Base-by-base conservation (phyloP, 2,113 vertebrate species). In the Eulemur macaco region DNA sequence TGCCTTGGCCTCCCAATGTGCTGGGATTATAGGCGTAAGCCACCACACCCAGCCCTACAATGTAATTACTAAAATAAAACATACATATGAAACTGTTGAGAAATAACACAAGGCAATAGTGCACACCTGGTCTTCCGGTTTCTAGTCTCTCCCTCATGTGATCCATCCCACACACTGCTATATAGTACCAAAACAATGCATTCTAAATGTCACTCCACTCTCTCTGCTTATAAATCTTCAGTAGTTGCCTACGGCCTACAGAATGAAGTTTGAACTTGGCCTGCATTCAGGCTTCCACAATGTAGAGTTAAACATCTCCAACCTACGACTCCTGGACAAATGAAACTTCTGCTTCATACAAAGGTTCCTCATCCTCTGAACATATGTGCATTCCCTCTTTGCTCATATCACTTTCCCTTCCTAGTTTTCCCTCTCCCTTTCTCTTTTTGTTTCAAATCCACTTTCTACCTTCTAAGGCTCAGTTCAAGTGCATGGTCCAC, bases 181-280 rank as follows among this genome's bases (percentile, higher is more conserved):
- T 2, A 14, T 4, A 47, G 31, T n/a, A 81, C 54, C 83, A 71
- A 83, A 76, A 93, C 31, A 74, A 18, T 86, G n/a, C 73, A 85
- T 81, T 88, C 73, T 95, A 69, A 96, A 56, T 93, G 64, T 50
- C 56, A 82, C 20, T 87, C n/a, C 29, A 50, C 20, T 73, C 27
- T 83, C n/a, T 63, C 71, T 63, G 39, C 76, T 73, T 68, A 71
- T 94, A 96, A 91, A 77, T 77, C 15, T 76, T 86, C 45, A 76
- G 68, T 39, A 92, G 47, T 56, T 92, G 37, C 45, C n/a, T 73
- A 81, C 0, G 20, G 76, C 73, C 58, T 64, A 71, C 11, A 64
- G 18, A 85, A 73, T 52, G 14, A 91, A 90, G 42, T 77, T 4
- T 71, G 54, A 90, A 85, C 23, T 73, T 74, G 37, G 15, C 47